Base-by-base conservation (phyloP, 2,888 invertebrate genomes). In the Catocala sponsa region DNA sequence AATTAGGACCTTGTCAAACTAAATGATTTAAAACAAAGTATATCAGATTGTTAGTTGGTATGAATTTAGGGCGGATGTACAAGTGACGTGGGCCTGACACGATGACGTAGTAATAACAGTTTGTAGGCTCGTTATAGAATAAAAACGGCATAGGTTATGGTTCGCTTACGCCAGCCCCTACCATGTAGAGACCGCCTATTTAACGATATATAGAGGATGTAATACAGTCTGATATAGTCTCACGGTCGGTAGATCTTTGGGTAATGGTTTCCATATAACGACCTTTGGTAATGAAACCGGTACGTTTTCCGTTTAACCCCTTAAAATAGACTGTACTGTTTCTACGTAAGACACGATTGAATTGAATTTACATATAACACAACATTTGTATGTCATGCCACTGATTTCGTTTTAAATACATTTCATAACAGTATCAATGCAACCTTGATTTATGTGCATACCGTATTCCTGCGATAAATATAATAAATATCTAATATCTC, bases 61-160 rank as follows among this genome's bases (percentile, higher is more conserved):
- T 82, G 87, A 82, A 86, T 88, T 83, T 84, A 84, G 89, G 91
- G 91, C 92, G 94, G 92, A 93, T 92, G 91, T 89, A 73, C 81
- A 84, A 77, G 83, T 94, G 92, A 94, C 90, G 89, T 89, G 86
- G 91, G 92, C 86, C 83, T 92, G 94, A 92, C 92, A 89, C 70
- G 80, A 87, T 91, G 92, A 94, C 91, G 92, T 86, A 78, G 84
- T 94, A 93, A 93, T 94, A 90, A 94, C 89, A 91, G 92, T 88
- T 85, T 83, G 83, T 82, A 80, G 83, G 83, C 89, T 92, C 89
- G 91, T 93, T 92, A 91, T 89, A 86, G 87, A 88, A 91, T 90
- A 90, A 91, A 91, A 92, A 90, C 85, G 84, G 84, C 82, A 84
- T 88, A 88, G 89, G 91, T 89, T 91, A 90, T 87, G 94, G 84